Base-by-base conservation (phyloP, 2,888 invertebrate genomes). In the Resseliella maxima region DNA sequence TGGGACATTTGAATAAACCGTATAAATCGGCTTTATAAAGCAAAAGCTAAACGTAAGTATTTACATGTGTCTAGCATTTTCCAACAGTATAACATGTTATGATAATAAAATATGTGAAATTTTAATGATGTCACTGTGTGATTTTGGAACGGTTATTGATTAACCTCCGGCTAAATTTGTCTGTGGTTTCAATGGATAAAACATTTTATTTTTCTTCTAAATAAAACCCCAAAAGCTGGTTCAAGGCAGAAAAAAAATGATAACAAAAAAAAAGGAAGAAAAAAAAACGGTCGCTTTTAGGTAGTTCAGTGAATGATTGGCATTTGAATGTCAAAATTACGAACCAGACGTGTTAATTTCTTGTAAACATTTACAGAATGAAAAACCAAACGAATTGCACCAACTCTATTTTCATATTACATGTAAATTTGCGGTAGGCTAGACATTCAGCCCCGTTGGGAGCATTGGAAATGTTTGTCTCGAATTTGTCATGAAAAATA, bases 31-130 rank as follows among this genome's bases (percentile, higher is more conserved):
- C 35, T 72, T 72, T 72, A 35, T 72, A 31, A 15, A 72, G 35
- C 31, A 72, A 72, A 72, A 72, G 31, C 72, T 72, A 72, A 72
- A 72, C 72, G 72, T 72, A n/a, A 72, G 72, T 72, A 72, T 35
- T 31, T 72, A 24, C 41, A 41, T n/a, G n/a, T n/a, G 41, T 41
- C 46, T 18, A n/a, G n/a, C n/a, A 18, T 50, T 50, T 50, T 50
- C 18, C 46, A 15, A 18, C 46, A 2, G 15, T 18, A 15, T 50
- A 6, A n/a, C n/a, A n/a, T n/a, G n/a, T n/a, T n/a, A n/a, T 8
- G 12, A 41, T 41, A 41, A 12, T 12, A 41, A 41, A 41, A 41
- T 41, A 41, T 41, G 41, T 41, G 5, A 12, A 5, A 41, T 41
- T 41, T n/a, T n/a, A 18, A 50, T 50, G 46, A 2, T 50, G 18